These are phyloP conservation scores for Hypocryptadius cinnamomeus DNA, from an alignment of 2,113 vertebrate species.

Conservation along the genomic window DNA sequence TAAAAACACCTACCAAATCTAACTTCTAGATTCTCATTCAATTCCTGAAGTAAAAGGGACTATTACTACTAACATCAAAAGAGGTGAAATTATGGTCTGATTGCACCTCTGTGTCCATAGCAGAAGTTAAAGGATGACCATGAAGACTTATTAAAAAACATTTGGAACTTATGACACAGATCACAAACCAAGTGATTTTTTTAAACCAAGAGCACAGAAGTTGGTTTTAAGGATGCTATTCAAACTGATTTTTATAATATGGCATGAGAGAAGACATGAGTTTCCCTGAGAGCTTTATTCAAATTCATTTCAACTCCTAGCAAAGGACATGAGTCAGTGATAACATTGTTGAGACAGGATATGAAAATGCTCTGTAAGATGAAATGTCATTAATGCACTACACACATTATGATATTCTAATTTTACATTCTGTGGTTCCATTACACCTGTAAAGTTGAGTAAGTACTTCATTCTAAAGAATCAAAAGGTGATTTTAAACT, in stretches of 20 bases:
- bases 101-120: background rate
- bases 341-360: background rate
- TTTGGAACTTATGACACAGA: background rate
- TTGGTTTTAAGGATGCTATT: background rate
- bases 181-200: background rate
- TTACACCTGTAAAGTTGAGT: background rate
- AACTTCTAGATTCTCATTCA: background rate
- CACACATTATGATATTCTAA: background rate
- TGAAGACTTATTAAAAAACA: background rate
- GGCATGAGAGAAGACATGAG: background rate
- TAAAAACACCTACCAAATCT: background rate
- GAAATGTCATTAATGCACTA: background rate
- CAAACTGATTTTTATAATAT: background rate
- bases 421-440: background rate
- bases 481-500: constrained; percentile 65
- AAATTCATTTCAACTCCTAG: background rate
- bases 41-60: background rate
- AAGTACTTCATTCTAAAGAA: background rate
- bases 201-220: background rate
- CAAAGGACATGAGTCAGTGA: background rate
- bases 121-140: background rate
- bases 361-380: background rate
- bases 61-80: background rate
- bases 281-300: background rate
- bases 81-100: background rate